Percentiles rank a stretch among this genome's conserved stretches.
Conservation (phyloP, 2,888 invertebrate species). For the Microdon myrmicae region DNA sequence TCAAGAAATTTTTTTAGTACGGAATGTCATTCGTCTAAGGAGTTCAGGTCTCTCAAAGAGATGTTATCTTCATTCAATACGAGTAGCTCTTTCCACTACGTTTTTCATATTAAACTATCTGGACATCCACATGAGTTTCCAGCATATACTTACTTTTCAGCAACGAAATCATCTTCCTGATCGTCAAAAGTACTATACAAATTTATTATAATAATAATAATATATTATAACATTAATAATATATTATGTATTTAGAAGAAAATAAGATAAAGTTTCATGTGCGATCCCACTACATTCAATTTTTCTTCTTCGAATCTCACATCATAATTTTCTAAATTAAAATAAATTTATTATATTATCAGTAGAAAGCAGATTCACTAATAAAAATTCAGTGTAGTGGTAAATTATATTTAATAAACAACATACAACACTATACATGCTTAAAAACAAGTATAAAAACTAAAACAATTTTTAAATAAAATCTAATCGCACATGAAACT, state of each 20-base stretch:
- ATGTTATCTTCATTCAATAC: too few species aligned
- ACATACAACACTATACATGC: background rate
- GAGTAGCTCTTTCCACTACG: too few species aligned
- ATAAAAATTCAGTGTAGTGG: conserved; percentile 36
- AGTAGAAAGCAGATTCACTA: conserved; percentile 7
- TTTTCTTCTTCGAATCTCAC: conserved; percentile 16
- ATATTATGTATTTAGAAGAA: conserved; percentile 23
- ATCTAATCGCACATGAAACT: conserved; percentile 63
- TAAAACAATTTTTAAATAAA: conserved; percentile 17
- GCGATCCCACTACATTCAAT: conserved; percentile 48
- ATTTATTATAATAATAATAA: too few species aligned
- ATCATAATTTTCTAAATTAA: background rate
- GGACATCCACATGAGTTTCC: too few species aligned
- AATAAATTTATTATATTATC: background rate
- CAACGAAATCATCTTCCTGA: too few species aligned
- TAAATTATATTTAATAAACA: conserved; percentile 1
- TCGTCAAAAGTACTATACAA: too few species aligned
- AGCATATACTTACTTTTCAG: too few species aligned
- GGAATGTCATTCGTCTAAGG: too few species aligned
- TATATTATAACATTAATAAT: too few species aligned
- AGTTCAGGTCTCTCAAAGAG: too few species aligned
- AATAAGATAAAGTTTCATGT: conserved; percentile 54
- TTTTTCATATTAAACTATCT: too few species aligned
- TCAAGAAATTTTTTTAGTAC: too few species aligned
- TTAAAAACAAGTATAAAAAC: conserved; percentile 20